A percentile compares a stretch with the other conserved stretches of the same genome.
Conservation (phyloP, 2,797 vertebrate species). For the Tauraco hartlaubi region DNA sequence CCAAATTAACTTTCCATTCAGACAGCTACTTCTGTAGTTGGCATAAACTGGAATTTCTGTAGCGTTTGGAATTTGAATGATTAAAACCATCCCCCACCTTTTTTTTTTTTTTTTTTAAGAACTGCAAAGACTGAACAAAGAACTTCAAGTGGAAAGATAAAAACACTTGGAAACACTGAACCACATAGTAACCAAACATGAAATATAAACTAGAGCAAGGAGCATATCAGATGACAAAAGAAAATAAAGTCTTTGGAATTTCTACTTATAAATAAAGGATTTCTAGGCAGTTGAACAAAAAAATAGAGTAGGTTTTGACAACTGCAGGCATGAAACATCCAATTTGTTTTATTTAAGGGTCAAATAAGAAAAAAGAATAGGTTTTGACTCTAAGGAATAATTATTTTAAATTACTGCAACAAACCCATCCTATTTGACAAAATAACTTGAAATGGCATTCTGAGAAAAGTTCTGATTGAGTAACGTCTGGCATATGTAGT, state of each 20-base stretch:
- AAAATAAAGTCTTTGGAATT: neutral
- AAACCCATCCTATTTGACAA: neutral
- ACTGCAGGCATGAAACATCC: neutral
- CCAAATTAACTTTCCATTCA: neutral
- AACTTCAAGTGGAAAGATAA: neutral
- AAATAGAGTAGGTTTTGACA: neutral
- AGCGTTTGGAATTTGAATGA: neutral
- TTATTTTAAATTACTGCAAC: neutral
- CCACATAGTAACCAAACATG: neutral
- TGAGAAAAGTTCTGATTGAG: neutral
- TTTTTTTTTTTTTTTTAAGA: neutral
- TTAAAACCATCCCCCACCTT: neutral
- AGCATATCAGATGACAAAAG: neutral
- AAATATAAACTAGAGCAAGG: neutral
- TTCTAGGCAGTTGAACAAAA: neutral
- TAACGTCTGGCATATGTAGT: neutral
- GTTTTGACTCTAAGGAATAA: neutral
- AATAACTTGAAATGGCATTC: neutral
- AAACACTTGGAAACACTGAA: neutral
- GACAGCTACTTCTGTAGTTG: neutral
- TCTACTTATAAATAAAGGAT: neutral
- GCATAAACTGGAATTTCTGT: neutral
- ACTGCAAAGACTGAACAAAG: neutral
- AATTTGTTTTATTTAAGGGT: neutral
- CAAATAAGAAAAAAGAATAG: neutral